Evolutionary conservation across 2,797 vertebrate genomes (phyloP).

Genomic region (Pangasius larnaudii): DNA sequence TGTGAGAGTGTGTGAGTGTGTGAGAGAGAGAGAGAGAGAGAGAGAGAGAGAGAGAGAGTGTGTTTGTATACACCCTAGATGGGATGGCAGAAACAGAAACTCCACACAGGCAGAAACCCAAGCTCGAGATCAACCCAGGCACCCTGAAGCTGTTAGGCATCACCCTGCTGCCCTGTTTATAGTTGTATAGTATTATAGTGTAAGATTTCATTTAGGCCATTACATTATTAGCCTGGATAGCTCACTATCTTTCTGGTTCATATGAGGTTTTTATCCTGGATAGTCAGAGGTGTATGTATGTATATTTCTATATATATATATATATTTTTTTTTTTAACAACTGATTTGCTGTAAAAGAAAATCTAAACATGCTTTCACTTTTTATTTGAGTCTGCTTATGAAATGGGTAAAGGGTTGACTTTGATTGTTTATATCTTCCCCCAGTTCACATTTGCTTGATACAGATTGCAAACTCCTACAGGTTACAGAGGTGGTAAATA

Average conservation of each 20-base stretch:
- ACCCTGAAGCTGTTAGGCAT: no score
- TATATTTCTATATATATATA: no score
- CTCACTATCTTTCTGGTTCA: not conserved
- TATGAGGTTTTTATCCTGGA: not conserved
- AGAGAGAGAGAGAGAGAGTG: no score
- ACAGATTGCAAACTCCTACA: not conserved
- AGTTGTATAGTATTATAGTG: no score
- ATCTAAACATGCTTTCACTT: not conserved
- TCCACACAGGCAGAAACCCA: not conserved
- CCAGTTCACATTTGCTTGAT: not conserved
- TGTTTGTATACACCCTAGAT: no score
- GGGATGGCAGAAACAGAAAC: not conserved
- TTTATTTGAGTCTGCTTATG: not conserved
- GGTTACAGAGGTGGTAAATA: constrained; percentile 8
- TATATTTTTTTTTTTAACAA: no score
- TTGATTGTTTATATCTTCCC: not conserved
- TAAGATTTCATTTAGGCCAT: not conserved
- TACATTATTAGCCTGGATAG: not conserved
- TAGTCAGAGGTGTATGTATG: no score
- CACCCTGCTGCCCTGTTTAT: no score
- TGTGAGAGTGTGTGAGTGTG: no score
- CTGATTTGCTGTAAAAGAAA: not conserved
- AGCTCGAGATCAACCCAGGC: no score
- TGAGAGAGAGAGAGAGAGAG: no score
- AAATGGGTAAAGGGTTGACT: not conserved